phyloP scores from a whole-genome alignment of 35 echinoderm and acorn worm species.

The Diadema setosum region DNA sequence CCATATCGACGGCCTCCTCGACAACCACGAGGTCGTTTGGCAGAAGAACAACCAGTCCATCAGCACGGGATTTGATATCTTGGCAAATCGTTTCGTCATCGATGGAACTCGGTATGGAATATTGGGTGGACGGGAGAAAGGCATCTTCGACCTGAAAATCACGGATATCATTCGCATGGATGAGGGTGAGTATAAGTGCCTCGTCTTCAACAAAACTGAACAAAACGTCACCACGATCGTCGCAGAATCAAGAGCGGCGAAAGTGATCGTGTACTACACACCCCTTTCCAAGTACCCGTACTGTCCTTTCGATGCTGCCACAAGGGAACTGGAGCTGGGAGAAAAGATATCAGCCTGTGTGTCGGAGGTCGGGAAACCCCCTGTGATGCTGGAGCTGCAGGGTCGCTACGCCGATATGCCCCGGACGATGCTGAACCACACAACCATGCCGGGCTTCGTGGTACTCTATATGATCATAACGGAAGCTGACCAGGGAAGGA shows the following conservation, averaged over 20 bases:
- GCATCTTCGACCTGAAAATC: slow-evolving; percentile 16
- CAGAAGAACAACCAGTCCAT: slow-evolving; percentile 25
- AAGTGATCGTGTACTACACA: slow-evolving; percentile 38
- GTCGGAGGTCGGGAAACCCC: slow-evolving; percentile 18
- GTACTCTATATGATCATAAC: slow-evolving; percentile 27
- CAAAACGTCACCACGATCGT: neutral
- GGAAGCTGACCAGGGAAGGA: slow-evolving; percentile 17
- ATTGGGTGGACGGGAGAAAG: neutral
- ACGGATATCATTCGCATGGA: neutral
- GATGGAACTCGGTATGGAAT: slow-evolving; percentile 10
- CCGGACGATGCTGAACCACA: neutral
- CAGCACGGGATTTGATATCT: neutral
- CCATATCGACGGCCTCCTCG: neutral
- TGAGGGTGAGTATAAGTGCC: slow-evolving; percentile 20
- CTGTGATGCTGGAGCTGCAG: slow-evolving; percentile 3
- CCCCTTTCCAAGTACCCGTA: slow-evolving; percentile 34
- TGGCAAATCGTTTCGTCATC: neutral
- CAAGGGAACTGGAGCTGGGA: slow-evolving; percentile 15
- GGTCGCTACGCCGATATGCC: neutral
- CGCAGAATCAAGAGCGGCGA: neutral
- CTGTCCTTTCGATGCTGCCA: neutral
- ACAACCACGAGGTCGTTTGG: slow-evolving; percentile 35
- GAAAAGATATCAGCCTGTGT: slow-evolving; percentile 26
- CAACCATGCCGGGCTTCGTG: neutral
- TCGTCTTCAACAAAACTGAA: neutral